Evolutionary conservation across 2,113 vertebrate genomes (phyloP).

Genomic region (Tretioscincus oriximinensis): DNA sequence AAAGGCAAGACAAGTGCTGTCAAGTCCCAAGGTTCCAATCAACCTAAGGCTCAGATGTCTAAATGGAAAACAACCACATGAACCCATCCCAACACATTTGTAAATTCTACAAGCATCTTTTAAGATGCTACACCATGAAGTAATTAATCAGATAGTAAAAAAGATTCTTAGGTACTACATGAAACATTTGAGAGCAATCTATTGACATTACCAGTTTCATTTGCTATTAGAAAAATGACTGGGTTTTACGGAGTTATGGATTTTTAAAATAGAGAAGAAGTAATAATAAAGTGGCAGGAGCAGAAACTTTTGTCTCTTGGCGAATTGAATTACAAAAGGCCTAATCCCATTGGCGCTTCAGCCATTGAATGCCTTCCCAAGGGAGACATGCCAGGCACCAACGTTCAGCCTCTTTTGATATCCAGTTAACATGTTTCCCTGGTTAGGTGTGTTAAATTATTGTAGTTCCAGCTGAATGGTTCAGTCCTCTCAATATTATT

Average conservation of each 20-base stretch:
- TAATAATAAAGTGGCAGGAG: background rate
- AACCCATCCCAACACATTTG: too few relatives aligned
- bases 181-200: background rate
- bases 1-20: too few relatives aligned
- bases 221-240: background rate
- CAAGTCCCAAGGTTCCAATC: too few relatives aligned
- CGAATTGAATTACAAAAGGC: background rate
- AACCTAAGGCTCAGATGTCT: too few relatives aligned
- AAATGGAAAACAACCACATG: too few relatives aligned
- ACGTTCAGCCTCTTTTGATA: background rate
- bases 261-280: background rate
- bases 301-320: background rate
- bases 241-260: background rate
- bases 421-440: background rate
- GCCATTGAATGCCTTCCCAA: background rate
- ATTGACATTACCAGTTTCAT: background rate
- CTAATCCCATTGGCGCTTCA: background rate
- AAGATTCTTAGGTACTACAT: too few relatives aligned
- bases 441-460: background rate
- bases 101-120: too few relatives aligned
- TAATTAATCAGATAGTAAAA: background rate
- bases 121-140: too few relatives aligned
- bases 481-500: background rate
- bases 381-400: background rate
- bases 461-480: background rate